Percentiles rank a stretch among this genome's conserved stretches.
Conservation (phyloP, 2,888 invertebrate genomes). For the Cistogaster globosa region DNA sequence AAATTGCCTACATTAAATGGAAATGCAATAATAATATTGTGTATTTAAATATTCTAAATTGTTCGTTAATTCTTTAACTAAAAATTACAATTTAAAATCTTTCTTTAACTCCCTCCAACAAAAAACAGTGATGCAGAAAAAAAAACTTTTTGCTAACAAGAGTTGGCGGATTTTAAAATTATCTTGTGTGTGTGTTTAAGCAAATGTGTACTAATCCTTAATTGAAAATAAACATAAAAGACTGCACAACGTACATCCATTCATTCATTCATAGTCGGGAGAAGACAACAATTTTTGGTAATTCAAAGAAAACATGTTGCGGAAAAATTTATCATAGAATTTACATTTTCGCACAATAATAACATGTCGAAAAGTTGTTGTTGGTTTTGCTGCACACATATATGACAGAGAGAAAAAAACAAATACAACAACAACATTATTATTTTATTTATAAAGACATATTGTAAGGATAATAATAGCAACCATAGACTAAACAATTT, state of each 20-base stretch:
- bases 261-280: not conserved
- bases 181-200: conserved; percentile 50
- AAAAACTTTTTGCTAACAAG: conserved; percentile 17
- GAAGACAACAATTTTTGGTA: conserved; percentile 51
- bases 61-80: not conserved
- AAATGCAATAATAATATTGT: not conserved
- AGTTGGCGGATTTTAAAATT: conserved; percentile 50
- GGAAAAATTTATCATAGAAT: conserved; percentile 67
- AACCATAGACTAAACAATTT: conserved; percentile 42
- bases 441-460: conserved; percentile 49
- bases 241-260: conserved; percentile 6
- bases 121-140: not conserved
- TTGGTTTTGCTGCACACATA: conserved; percentile 17
- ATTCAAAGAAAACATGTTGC: conserved; percentile 72
- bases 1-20: too few species aligned
- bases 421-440: conserved; percentile 15
- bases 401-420: not conserved
- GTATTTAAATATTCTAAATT: not conserved
- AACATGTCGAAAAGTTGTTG: conserved; percentile 52
- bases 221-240: conserved; percentile 77
- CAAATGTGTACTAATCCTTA: conserved; percentile 73
- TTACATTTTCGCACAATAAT: conserved; percentile 62
- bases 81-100: not conserved
- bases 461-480: conserved; percentile 59
- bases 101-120: too few species aligned